Percentiles rank a stretch among this genome's conserved stretches.
These are phyloP conservation scores for Philotrypesis tridentata DNA, from an alignment of 1,140 invertebrate species.

Conservation along the genomic window DNA sequence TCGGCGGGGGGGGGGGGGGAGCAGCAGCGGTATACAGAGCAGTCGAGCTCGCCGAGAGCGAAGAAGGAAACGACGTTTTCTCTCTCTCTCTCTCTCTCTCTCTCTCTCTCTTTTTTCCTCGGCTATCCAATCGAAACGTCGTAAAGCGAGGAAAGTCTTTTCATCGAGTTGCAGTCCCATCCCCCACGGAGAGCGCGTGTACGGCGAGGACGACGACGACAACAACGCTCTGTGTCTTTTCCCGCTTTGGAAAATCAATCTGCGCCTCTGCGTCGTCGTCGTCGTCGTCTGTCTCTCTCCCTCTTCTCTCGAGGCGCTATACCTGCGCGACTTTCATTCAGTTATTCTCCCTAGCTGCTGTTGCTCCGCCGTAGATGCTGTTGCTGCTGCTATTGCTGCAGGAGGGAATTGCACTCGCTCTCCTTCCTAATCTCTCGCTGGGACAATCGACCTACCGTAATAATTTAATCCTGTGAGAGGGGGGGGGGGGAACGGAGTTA, in stretches of 20 bases:
- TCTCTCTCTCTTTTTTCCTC: no score
- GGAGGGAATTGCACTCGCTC: neutral
- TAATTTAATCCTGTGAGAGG: slow-evolving; percentile 53
- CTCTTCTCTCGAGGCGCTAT: no score
- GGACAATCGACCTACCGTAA: slow-evolving; percentile 52
- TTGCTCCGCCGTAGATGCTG: no score
- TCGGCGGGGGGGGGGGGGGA: neutral
- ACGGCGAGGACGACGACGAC: neutral
- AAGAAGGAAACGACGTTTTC: neutral
- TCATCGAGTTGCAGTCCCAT: neutral
- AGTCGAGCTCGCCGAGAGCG: no score
- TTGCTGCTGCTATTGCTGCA: neutral
- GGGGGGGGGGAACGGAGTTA: slow-evolving; percentile 4
- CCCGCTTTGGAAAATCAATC: slow-evolving; percentile 12
- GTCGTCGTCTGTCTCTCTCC: neutral
- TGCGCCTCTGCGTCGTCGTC: neutral
- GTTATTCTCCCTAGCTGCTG: neutral
- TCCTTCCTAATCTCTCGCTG: slow-evolving; percentile 49
- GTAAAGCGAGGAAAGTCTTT: slow-evolving; percentile 14
- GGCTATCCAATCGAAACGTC: slow-evolving; percentile 5
- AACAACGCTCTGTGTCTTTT: neutral
- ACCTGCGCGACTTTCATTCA: neutral
- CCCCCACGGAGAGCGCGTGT: neutral
- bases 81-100: no score
- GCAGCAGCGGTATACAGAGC: neutral